Conservation (phyloP, 2,797 vertebrate genomes). For the Cynopterus sphinx region DNA sequence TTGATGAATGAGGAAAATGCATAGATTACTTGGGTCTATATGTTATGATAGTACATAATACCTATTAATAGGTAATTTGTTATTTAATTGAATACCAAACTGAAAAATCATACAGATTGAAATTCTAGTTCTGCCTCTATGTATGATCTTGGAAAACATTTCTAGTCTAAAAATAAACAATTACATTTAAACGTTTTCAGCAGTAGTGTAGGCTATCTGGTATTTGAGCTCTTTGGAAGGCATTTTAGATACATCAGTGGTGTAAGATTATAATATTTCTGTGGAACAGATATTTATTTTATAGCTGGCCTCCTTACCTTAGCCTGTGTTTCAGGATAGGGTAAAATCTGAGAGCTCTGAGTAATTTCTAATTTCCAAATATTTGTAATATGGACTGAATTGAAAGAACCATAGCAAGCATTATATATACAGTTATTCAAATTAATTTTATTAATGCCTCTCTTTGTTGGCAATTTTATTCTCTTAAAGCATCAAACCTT, state of each 20-base stretch:
- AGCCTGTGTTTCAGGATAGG: constrained; percentile 4
- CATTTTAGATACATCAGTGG: not conserved
- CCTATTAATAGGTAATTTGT: constrained; percentile 29
- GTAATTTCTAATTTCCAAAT: constrained; percentile 40
- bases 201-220: not conserved
- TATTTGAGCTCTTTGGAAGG: constrained; percentile 50
- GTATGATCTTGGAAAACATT: constrained; percentile 57
- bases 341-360: constrained; percentile 14
- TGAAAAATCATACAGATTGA: not conserved
- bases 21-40: not conserved
- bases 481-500: constrained; percentile 2
- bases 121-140: constrained; percentile 47
- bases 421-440: not conserved
- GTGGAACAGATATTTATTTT: constrained; percentile 50
- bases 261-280: constrained; percentile 35
- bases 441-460: constrained; percentile 44
- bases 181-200: constrained; percentile 8
- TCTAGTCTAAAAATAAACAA: constrained; percentile 54
- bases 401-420: not conserved
- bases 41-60: constrained; percentile 9
- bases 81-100: constrained; percentile 32
- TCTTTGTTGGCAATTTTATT: constrained; percentile 22
- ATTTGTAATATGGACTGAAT: constrained; percentile 9
- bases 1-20: constrained; percentile 41
- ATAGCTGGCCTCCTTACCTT: constrained; percentile 9